These are phyloP conservation scores for Drosophila paramelanica DNA, from an alignment of 2,888 invertebrate species.

Conservation along the genomic window DNA sequence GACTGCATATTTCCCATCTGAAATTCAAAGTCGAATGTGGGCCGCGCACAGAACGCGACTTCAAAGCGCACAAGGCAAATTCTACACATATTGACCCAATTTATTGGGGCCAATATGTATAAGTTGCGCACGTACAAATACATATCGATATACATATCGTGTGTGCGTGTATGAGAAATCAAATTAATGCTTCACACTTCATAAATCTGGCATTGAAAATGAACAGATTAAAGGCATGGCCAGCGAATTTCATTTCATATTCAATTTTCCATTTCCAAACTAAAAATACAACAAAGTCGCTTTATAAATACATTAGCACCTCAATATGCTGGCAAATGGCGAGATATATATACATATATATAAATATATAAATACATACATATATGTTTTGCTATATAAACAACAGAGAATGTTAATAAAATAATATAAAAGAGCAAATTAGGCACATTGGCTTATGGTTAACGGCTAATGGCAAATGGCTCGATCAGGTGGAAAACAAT, in stretches of 20 bases:
- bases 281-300: constrained; percentile 73
- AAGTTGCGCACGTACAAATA: not conserved
- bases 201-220: constrained; percentile 75
- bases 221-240: constrained; percentile 70
- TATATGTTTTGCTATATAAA: constrained; percentile 6
- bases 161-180: constrained; percentile 46
- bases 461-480: constrained; percentile 24
- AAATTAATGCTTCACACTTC: constrained; percentile 77
- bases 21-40: constrained; percentile 49
- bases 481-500: constrained; percentile 21
- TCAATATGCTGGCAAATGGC: constrained; percentile 55
- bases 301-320: constrained; percentile 80
- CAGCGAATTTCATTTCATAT: constrained; percentile 35
- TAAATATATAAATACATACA: not conserved
- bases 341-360: constrained; percentile 15
- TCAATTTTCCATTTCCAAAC: constrained; percentile 30
- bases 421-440: constrained; percentile 39
- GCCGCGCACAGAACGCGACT: constrained; percentile 36
- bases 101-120: constrained; percentile 42
- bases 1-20: constrained; percentile 5
- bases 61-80: constrained; percentile 61
- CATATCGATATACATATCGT: not conserved
- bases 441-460: constrained; percentile 19
- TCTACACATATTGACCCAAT: constrained; percentile 64
- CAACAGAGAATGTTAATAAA: constrained; percentile 36